A percentile compares a stretch with the other conserved stretches of the same genome.
These are phyloP conservation scores for Varanus komodoensis DNA, from an alignment of 2,113 vertebrate species.

Conservation along the genomic window DNA sequence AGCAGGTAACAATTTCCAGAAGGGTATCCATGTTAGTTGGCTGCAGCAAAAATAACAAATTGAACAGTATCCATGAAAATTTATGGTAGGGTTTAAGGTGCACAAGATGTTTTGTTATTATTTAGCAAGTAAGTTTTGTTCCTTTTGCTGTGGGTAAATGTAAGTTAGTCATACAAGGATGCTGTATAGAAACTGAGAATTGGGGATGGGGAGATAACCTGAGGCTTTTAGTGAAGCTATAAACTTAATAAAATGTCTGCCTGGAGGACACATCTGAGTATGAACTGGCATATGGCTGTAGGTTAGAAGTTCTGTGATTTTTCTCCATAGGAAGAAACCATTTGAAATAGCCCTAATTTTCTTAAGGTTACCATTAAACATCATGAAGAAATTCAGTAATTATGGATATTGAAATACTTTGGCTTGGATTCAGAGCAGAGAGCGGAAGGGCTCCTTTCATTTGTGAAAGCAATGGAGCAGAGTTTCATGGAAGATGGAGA, in stretches of 20 bases:
- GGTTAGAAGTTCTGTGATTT: background rate
- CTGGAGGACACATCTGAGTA: background rate
- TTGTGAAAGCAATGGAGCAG: background rate
- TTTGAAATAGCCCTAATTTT: background rate
- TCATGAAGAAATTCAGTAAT: background rate
- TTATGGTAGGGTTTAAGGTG: too few relatives aligned
- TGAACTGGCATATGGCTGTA: background rate
- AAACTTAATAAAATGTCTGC: background rate
- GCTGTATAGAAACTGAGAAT: background rate
- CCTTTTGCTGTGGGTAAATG: background rate
- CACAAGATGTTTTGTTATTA: slow-evolving; percentile 39
- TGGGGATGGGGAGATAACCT: background rate
- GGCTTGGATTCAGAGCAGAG: background rate
- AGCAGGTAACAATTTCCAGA: slow-evolving; percentile 86
- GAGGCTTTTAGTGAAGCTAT: background rate
- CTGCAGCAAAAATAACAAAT: too few relatives aligned
- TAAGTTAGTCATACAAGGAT: background rate
- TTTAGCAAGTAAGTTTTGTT: slow-evolving; percentile 87
- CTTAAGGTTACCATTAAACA: background rate
- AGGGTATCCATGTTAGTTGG: too few relatives aligned
- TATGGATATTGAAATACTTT: background rate
- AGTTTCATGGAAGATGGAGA: background rate
- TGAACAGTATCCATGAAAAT: too few relatives aligned
- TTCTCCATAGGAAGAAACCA: background rate
- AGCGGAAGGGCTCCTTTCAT: background rate